Base-by-base conservation (phyloP, 1,140 invertebrate genomes). In the Camponotus vicinus region DNA sequence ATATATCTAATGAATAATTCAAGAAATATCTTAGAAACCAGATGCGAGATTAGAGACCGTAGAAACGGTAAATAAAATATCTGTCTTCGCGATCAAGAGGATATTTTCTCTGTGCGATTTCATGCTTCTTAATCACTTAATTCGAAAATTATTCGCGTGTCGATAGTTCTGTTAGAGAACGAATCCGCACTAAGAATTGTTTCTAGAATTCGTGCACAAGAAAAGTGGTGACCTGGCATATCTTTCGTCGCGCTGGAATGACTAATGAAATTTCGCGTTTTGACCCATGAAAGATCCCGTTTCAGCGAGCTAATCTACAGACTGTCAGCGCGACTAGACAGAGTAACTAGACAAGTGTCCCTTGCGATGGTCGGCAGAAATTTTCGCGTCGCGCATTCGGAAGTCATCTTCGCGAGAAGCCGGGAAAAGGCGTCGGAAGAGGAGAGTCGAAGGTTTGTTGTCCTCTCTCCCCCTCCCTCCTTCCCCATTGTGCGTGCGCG, bases 361-460 rank as follows among this genome's bases (percentile, higher is more conserved):
- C 32, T 59, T 42, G 34, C 49, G 52, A n/a, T 27, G 9, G 21
- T 40, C 52, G 27, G 59, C 32, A 70, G 15, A 59, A 45, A 4
- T 66, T 80, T 52, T 15, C 21, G 21, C 32, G 27, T 79, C 77
- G 83, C 45, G 37, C 66, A 70, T 34, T 84, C 70, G 80, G 66
- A 76, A 61, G 73, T 59, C 34, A 4, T 27, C 45, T 18, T 63
- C n/a, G 18, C 37, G 8, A 13, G 27, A 27, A 27, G 64, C 15
- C 64, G 7, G 69, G 84, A 83, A 86, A 71, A 82, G 77, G 57
- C 15, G 49, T 45, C 21, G 40, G 45, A 34, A 4, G 63, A 42
- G 78, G 61, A 90, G 59, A 85, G 45, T 52, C 11, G 64, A 61
- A 77, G 45, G 80, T 71, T 89, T 37, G 85, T 76, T 52, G 13